These are phyloP conservation scores for Acromyrmex echinatior DNA, from an alignment of 1,140 invertebrate species.

Conservation along the genomic window DNA sequence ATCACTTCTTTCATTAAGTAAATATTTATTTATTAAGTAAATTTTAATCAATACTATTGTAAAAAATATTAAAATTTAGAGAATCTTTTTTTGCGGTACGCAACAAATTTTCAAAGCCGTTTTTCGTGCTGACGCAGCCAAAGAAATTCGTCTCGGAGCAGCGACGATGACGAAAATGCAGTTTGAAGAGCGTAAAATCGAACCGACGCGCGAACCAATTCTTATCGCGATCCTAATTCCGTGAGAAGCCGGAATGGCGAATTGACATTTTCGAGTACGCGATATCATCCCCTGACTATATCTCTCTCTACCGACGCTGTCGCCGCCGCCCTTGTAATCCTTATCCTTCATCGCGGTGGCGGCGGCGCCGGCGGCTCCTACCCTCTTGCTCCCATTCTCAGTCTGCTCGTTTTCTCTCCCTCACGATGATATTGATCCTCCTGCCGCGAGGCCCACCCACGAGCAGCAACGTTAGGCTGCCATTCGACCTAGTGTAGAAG, in stretches of 20 bases:
- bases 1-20: no score
- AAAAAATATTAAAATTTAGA: no score
- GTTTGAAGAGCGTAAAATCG: background rate
- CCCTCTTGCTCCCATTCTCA: constrained; percentile 76
- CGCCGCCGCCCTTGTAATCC: constrained; percentile 69
- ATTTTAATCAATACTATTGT: no score
- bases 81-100: no score
- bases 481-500: constrained; percentile 74
- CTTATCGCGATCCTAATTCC: constrained; percentile 65
- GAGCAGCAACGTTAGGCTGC: constrained; percentile 69
- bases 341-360: constrained; percentile 70
- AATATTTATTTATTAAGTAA: no score
- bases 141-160: background rate
- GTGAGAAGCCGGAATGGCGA: constrained; percentile 49
- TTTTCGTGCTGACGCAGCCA: no score
- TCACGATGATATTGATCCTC: constrained; percentile 84
- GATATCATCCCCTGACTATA: background rate
- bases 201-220: background rate
- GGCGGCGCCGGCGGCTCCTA: constrained; percentile 53
- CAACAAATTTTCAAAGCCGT: no score
- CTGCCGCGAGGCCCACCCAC: constrained; percentile 69
- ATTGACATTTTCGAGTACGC: constrained; percentile 74
- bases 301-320: background rate
- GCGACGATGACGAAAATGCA: background rate
- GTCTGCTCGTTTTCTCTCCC: constrained; percentile 77